Evolutionary conservation across 2,888 invertebrate genomes (phyloP), one percentile per base, ranked within the genome.

Genomic region (Lasioglossum marginatum): DNA sequence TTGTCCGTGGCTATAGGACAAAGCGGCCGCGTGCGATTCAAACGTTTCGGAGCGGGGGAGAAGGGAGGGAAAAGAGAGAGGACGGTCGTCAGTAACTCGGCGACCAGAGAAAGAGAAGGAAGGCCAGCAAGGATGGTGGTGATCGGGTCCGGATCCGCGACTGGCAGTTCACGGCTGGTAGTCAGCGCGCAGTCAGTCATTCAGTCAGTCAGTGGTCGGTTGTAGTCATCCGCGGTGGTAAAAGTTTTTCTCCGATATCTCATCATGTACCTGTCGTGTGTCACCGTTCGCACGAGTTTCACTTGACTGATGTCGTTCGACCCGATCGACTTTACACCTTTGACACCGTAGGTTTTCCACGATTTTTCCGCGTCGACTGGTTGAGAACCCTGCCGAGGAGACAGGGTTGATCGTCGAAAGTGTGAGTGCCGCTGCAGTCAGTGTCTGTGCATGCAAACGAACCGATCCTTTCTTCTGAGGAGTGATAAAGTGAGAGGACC

Each of bases 81-180:
- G 88, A 81, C 68, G 60, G 70, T 45, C 77, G 81, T 83, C 77
- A 87, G 90, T 86, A 84, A 75, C 71, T 72, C 78, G 74, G 82
- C 78, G 82, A 79, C 73, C 77, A 85, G 91, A 85, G 86, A 86
- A 88, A 90, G 91, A 92, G 91, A 82, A 91, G 92, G 91, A 92
- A 92, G 90, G 87, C 90, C 87, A 80, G 88, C 78, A 83, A 88
- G 90, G 88, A 89, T 87, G 90, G 90, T 88, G 89, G 91, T 89
- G 90, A 92, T 89, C 90, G 89, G 86, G 84, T 91, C 89, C 86
- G 92, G 92, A 92, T 92, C 91, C 88, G 84, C 89, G 90, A 92
- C 90, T 91, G 87, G 86, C 91, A 92, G 92, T 89, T 86, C 90
- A 90, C 89, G 90, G 88, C 83, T 89, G 86, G 86, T 85, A 90